Percentiles rank a stretch among this genome's conserved stretches.
Conservation (phyloP, 2,113 vertebrate genomes). For the Spheniscus mendiculus region DNA sequence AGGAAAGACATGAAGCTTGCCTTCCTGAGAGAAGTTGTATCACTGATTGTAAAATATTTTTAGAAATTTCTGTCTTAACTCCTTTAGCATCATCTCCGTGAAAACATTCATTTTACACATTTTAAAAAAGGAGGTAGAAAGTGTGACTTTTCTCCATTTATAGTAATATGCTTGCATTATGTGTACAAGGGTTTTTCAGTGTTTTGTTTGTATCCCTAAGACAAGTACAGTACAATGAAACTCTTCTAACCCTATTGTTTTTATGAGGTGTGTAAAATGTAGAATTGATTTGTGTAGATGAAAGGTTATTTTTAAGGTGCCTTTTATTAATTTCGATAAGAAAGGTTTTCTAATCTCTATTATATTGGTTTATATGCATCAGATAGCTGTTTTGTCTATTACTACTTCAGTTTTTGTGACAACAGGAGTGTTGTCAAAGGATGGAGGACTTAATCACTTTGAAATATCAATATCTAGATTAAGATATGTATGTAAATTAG, state of each 20-base stretch:
- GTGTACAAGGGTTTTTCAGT: background rate
- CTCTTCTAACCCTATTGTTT: background rate
- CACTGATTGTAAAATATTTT: background rate
- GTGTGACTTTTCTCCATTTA: background rate
- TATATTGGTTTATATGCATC: background rate
- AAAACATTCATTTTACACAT: background rate
- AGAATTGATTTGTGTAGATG: background rate
- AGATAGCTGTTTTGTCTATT: background rate
- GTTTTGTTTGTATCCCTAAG: background rate
- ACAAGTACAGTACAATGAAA: background rate
- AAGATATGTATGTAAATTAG: background rate
- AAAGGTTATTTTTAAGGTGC: background rate
- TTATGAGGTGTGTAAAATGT: background rate
- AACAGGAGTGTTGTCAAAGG: background rate
- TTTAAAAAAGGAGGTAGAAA: background rate
- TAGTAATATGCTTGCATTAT: background rate
- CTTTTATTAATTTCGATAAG: background rate
- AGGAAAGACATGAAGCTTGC: background rate
- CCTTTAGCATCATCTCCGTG: background rate
- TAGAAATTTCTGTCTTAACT: background rate
- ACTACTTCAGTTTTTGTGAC: background rate
- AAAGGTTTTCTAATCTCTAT: background rate
- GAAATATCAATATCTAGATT: background rate
- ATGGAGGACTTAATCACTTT: background rate
- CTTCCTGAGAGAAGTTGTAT: background rate